These are phyloP conservation scores for Aethes cnicana DNA, from an alignment of 2,888 invertebrate genomes.

Conservation along the genomic window DNA sequence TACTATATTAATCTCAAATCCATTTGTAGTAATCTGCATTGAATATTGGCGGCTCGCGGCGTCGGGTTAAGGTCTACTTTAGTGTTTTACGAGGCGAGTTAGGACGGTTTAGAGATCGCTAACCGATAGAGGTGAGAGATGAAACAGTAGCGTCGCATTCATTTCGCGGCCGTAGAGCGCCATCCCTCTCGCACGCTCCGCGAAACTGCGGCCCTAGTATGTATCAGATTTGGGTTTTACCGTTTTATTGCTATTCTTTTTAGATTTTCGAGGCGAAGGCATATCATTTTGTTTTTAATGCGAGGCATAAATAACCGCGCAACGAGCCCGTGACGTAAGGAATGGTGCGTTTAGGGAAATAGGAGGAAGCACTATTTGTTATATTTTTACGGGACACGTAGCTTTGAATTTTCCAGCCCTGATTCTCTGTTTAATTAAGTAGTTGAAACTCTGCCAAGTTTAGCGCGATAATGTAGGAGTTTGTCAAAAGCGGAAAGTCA, in stretches of 20 bases:
- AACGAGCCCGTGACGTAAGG: constrained; percentile 72
- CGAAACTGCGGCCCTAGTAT: constrained; percentile 76
- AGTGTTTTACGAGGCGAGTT: constrained; percentile 66
- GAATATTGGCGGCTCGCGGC: constrained; percentile 60
- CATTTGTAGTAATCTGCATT: constrained; percentile 79
- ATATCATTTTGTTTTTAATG: constrained; percentile 83
- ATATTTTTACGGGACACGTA: constrained; percentile 38
- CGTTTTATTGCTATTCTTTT: constrained; percentile 83
- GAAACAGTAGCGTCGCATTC: constrained; percentile 81
- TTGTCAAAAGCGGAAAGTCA: constrained; percentile 24
- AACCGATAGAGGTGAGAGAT: constrained; percentile 81
- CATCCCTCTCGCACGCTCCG: constrained; percentile 71
- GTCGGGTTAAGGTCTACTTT: constrained; percentile 63
- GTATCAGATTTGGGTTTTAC: constrained; percentile 83
- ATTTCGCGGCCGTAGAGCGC: constrained; percentile 74
- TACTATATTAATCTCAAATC: constrained; percentile 83
- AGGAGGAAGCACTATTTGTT: constrained; percentile 70
- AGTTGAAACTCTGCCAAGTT: constrained; percentile 37
- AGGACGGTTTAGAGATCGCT: constrained; percentile 78
- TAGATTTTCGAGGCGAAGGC: constrained; percentile 82
- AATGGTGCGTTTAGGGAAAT: constrained; percentile 73
- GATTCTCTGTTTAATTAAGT: constrained; percentile 41
- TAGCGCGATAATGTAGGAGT: constrained; percentile 16
- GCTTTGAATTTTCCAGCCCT: constrained; percentile 35
- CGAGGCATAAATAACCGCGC: constrained; percentile 74